Conservation (phyloP, 2,797 vertebrate species). For the Champsocephalus gunnari region DNA sequence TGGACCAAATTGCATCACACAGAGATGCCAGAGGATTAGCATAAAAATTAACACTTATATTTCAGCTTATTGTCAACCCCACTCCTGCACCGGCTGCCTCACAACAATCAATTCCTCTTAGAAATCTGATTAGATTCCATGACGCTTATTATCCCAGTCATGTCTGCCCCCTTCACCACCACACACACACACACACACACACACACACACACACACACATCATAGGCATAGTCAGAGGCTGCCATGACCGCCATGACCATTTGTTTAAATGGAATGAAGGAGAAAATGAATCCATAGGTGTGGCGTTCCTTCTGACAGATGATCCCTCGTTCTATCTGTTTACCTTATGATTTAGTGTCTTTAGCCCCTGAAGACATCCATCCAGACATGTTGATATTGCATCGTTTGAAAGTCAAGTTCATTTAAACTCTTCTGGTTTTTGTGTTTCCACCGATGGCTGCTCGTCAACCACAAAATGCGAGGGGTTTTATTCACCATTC, state of each 20-base stretch:
- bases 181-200: constrained; percentile 36
- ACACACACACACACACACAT: constrained; percentile 32
- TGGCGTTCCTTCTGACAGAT: constrained; percentile 90
- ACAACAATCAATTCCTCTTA: constrained; percentile 99
- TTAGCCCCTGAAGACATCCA: constrained; percentile 5
- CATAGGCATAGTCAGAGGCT: constrained; percentile 52
- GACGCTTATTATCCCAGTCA: constrained; percentile 99
- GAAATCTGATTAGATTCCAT: constrained; percentile 99
- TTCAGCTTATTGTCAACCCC: constrained; percentile 99
- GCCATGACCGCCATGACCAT: constrained; percentile 85
- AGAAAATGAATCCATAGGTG: constrained; percentile 97
- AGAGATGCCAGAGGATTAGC: constrained; percentile 98
- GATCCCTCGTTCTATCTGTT: constrained; percentile 51
- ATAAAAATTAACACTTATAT: constrained; percentile 99
- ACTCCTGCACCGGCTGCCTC: constrained; percentile 93
- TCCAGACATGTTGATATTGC: constrained; percentile 20
- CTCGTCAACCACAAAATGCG: constrained; percentile 34
- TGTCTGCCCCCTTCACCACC: constrained; percentile 91
- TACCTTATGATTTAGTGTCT: constrained; percentile 33
- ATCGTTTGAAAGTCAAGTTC: constrained; percentile 10
- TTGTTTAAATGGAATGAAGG: constrained; percentile 97
- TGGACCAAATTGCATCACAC: constrained; percentile 98
- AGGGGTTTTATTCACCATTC: constrained; percentile 18
- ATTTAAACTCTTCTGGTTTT: constrained; percentile 7
- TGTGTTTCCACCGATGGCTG: neutral